A percentile compares a stretch with the other conserved stretches of the same genome.
Evolutionary conservation across 2,888 invertebrate species (phyloP).

Genomic region (Diarsia mendica): DNA sequence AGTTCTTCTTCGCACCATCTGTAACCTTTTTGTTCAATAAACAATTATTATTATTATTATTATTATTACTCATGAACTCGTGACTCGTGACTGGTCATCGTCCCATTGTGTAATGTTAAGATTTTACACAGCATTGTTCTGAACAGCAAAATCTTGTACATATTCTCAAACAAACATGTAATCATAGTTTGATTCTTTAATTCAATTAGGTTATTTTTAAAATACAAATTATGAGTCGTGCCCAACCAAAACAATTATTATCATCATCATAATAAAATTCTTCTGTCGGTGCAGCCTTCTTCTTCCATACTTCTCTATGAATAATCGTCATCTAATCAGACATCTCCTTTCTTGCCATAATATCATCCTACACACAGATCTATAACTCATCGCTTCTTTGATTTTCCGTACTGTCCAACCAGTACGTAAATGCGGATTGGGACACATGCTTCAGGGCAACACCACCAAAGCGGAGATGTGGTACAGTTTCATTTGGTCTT

Average conservation of each 20-base stretch:
- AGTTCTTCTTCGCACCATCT: too few relatives aligned
- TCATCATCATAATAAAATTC: too few relatives aligned
- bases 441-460: neutral
- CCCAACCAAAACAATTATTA: too few relatives aligned
- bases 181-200: neutral
- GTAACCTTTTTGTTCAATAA: too few relatives aligned
- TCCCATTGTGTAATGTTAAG: conserved; percentile 14
- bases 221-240: too few relatives aligned
- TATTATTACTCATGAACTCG: too few relatives aligned
- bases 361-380: neutral
- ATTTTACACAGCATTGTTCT: conserved; percentile 17
- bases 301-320: neutral
- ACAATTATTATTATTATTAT: too few relatives aligned
- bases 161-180: conserved; percentile 18
- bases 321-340: neutral
- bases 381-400: neutral
- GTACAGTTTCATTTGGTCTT: too few relatives aligned
- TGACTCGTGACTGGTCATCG: neutral
- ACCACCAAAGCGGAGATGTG: too few relatives aligned
- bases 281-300: neutral
- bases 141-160: neutral
- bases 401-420: neutral
- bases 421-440: neutral
- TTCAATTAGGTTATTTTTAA: too few relatives aligned
- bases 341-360: neutral